Conservation (phyloP, 30 jellyfish, hydroid and myxozoan species). For the Sanderia malayensis region DNA sequence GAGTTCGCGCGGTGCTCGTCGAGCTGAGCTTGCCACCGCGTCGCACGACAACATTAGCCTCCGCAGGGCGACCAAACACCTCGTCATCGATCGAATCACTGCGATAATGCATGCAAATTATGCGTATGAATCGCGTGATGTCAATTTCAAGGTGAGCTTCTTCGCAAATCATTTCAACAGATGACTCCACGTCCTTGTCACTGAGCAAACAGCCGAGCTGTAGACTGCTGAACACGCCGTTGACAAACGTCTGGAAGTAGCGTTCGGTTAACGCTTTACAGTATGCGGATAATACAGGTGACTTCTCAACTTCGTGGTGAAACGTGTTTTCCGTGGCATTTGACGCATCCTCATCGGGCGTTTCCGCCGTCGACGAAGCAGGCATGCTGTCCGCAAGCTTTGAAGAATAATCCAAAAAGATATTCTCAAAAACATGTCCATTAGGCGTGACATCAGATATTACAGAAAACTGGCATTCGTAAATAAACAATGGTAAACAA, state of each 20-base stretch:
- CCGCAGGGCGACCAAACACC: conserved; percentile 50
- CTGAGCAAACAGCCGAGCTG: conserved; percentile 63
- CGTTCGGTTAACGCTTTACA: conserved; percentile 71
- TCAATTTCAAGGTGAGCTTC: conserved; percentile 86
- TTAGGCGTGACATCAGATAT: conserved; percentile 31
- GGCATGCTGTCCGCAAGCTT: conserved; percentile 13
- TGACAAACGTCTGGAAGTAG: conserved; percentile 82
- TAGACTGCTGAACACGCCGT: conserved; percentile 72
- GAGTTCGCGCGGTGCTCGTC: conserved; percentile 56
- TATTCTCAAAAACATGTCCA: conserved; percentile 5
- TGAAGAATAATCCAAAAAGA: conserved; percentile 30
- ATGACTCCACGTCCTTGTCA: conserved; percentile 76
- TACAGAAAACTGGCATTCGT: conserved; percentile 49
- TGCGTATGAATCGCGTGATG: conserved; percentile 66
- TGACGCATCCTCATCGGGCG: not conserved
- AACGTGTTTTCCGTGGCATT: conserved; percentile 6
- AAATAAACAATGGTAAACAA: conserved; percentile 38
- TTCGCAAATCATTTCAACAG: conserved; percentile 94
- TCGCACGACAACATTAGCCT: conserved; percentile 24
- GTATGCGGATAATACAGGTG: conserved; percentile 31
- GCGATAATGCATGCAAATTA: conserved; percentile 78
- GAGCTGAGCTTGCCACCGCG: conserved; percentile 70
- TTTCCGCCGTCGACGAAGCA: no score
- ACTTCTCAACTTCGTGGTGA: conserved; percentile 11
- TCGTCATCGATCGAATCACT: conserved; percentile 68